Evolutionary conservation across 2,113 vertebrate genomes (phyloP).

Genomic region (Eonycteris spelaea): DNA sequence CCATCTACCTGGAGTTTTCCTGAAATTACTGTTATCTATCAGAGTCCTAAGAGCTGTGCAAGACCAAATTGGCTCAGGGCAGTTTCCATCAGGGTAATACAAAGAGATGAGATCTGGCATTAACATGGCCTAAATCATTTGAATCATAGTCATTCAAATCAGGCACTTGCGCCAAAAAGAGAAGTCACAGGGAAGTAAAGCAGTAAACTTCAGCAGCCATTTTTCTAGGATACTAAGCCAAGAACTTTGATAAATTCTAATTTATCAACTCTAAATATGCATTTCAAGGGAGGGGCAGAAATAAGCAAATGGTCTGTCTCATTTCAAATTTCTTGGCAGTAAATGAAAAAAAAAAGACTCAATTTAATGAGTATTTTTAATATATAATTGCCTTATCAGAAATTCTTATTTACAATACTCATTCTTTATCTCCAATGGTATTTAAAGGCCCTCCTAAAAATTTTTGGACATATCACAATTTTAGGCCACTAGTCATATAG

Average conservation of each 20-base stretch:
- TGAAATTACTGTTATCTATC: background rate
- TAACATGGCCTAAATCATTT: background rate
- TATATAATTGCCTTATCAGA: background rate
- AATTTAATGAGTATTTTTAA: background rate
- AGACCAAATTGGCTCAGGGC: background rate
- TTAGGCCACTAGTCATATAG: background rate
- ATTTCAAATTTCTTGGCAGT: background rate
- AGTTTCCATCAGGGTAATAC: background rate
- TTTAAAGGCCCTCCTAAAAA: background rate
- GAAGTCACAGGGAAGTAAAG: background rate
- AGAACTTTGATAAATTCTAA: background rate
- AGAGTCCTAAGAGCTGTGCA: background rate
- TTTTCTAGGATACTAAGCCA: background rate
- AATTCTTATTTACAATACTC: background rate
- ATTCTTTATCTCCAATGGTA: background rate
- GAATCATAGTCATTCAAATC: background rate
- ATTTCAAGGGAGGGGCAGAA: background rate
- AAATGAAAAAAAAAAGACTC: background rate
- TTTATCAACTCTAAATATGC: background rate
- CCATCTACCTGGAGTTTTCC: background rate
- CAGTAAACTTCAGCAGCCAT: background rate
- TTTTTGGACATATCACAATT: background rate
- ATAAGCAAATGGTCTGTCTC: background rate
- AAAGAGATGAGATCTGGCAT: background rate
- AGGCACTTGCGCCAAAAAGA: background rate